phyloP scores from a whole-genome alignment of 2,113 vertebrate species.

The Dicrurus megarhynchus region DNA sequence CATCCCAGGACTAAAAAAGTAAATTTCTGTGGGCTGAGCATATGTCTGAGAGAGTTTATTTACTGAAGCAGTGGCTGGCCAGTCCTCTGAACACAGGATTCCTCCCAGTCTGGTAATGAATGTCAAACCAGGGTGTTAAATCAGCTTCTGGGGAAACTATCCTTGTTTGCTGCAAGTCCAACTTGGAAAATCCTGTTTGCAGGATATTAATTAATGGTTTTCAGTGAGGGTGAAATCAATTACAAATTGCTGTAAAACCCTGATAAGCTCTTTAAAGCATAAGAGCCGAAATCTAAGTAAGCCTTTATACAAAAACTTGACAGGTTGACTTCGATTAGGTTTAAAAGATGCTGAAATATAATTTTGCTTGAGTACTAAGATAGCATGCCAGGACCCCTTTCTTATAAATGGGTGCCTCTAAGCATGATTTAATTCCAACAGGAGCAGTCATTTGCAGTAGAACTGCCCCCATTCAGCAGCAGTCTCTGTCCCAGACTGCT shows the following conservation, averaged over 20 bases:
- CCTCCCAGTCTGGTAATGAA: background rate
- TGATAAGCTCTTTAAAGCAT: background rate
- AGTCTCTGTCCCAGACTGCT: background rate
- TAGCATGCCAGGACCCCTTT: background rate
- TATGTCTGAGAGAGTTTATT: constrained; percentile 9
- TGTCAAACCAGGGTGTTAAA: background rate
- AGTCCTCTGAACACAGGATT: background rate
- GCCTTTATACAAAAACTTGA: background rate
- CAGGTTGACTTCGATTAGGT: background rate
- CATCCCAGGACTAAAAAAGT: constrained; percentile 5
- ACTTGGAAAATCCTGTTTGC: background rate
- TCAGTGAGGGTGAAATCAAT: background rate
- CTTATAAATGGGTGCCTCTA: background rate
- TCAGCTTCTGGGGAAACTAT: background rate
- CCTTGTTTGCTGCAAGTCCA: background rate
- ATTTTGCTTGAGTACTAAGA: background rate
- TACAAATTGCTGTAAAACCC: background rate
- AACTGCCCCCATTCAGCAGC: background rate
- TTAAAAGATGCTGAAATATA: background rate
- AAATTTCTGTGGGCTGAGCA: constrained; percentile 23
- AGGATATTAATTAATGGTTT: background rate
- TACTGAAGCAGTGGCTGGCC: background rate
- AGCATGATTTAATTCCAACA: background rate
- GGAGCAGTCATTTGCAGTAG: background rate
- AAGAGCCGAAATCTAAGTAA: background rate